These are phyloP conservation scores for Elgaria multicarinata DNA, from an alignment of 2,113 vertebrate genomes.

Conservation along the genomic window DNA sequence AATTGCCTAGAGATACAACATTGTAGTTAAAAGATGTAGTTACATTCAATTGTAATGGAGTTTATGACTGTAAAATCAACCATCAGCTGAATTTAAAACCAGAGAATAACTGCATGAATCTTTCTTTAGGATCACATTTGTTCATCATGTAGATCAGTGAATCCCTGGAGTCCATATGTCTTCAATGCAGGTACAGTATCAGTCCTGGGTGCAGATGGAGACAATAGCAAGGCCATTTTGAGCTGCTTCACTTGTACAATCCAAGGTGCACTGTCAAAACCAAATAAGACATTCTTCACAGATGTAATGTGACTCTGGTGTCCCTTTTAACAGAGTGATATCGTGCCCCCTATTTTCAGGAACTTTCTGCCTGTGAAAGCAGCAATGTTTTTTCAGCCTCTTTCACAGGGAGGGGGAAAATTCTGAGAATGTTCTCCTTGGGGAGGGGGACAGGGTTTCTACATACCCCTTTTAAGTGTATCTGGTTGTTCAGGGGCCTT, in stretches of 20 bases:
- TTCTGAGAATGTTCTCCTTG: no score
- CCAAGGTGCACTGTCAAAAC: not conserved
- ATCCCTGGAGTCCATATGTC: not conserved
- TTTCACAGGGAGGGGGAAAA: no score
- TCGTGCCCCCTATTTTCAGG: no score
- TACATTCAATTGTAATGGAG: not conserved
- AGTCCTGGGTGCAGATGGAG: constrained; percentile 3
- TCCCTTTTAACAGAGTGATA: not conserved
- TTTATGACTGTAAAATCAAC: not conserved
- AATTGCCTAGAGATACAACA: not conserved
- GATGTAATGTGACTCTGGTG: not conserved
- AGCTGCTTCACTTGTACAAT: not conserved
- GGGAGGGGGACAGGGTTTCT: no score
- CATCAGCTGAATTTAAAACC: constrained; percentile 1
- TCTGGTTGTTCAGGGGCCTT: no score
- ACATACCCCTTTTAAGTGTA: no score
- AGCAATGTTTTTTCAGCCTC: no score
- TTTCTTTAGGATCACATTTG: constrained; percentile 7
- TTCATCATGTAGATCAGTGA: not conserved
- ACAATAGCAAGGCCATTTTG: not conserved
- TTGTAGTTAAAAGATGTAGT: not conserved
- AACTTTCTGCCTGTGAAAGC: no score
- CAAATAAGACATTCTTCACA: not conserved
- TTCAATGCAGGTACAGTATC: not conserved
- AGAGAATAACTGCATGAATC: not conserved